Evolutionary conservation across 2,797 vertebrate genomes (phyloP).

Genomic region (Scleropages formosus): DNA sequence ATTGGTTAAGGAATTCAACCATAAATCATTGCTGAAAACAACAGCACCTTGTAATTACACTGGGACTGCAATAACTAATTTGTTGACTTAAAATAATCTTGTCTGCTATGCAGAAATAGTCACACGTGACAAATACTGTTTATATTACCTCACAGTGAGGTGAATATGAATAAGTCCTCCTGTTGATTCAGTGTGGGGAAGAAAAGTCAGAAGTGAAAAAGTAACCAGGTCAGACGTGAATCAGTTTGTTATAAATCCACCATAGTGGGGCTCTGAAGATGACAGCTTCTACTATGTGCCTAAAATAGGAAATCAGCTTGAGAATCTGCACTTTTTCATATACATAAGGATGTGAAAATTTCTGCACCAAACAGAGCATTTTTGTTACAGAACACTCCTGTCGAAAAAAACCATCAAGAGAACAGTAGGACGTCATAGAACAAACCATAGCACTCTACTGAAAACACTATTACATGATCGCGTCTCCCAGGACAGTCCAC

Average conservation of each 20-base stretch:
- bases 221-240: neutral
- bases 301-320: slow-evolving; percentile 57
- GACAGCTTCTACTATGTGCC: slow-evolving; percentile 61
- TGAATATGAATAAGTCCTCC: slow-evolving; percentile 36
- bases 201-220: no score
- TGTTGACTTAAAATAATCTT: neutral
- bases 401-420: no score
- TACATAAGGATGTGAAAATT: no score
- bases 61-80: neutral
- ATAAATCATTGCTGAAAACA: no score
- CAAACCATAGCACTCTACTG: no score
- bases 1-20: slow-evolving; percentile 3
- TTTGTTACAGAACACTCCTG: neutral
- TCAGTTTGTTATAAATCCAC: slow-evolving; percentile 28
- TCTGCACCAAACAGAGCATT: neutral
- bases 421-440: no score
- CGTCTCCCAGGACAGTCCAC: neutral
- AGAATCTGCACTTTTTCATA: slow-evolving; percentile 54
- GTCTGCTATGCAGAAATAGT: neutral
- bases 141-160: slow-evolving; percentile 17
- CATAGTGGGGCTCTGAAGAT: slow-evolving; percentile 54
- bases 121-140: neutral
- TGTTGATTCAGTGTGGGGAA: neutral
- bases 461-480: no score
- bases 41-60: neutral